phyloP scores from a whole-genome alignment of 2,888 invertebrate genomes.

The Mimumesa dahlbomi region DNA sequence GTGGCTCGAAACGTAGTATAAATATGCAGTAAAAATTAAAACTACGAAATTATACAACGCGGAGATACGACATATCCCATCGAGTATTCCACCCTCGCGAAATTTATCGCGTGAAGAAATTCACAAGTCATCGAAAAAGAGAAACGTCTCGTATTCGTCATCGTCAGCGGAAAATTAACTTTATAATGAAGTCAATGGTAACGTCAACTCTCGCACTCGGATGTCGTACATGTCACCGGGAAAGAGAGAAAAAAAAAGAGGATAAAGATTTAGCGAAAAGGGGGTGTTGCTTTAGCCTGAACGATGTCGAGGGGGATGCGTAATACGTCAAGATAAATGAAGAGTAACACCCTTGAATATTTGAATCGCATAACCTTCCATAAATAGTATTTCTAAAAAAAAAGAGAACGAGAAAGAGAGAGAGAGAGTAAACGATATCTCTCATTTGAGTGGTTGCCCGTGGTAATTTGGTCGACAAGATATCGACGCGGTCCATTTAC shows the following conservation, averaged over 20 bases:
- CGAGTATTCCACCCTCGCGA: too few species aligned
- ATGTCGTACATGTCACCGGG: background rate
- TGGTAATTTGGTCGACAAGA: constrained; percentile 4
- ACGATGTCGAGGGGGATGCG: background rate
- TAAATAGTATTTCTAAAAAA: constrained; percentile 13
- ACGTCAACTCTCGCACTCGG: too few species aligned
- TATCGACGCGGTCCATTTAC: constrained; percentile 23
- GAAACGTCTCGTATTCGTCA: too few species aligned
- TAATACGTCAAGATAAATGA: constrained; percentile 36
- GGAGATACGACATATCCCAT: too few species aligned
- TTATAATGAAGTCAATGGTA: too few species aligned
- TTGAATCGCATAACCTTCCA: constrained; percentile 11
- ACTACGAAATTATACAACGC: too few species aligned
- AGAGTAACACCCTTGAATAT: constrained; percentile 23
- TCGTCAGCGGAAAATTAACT: too few species aligned
- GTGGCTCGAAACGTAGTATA: too few species aligned
- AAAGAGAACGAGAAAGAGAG: background rate
- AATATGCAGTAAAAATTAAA: too few species aligned
- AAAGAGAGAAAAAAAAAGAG: background rate
- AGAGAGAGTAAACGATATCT: constrained; percentile 6
- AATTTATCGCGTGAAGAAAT: too few species aligned
- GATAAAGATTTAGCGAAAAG: background rate
- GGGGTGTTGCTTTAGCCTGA: background rate
- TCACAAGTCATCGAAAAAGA: too few species aligned
- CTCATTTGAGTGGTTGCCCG: background rate